phyloP scores from a whole-genome alignment of 2,888 invertebrate genomes.

The Agrotis ipsilon region DNA sequence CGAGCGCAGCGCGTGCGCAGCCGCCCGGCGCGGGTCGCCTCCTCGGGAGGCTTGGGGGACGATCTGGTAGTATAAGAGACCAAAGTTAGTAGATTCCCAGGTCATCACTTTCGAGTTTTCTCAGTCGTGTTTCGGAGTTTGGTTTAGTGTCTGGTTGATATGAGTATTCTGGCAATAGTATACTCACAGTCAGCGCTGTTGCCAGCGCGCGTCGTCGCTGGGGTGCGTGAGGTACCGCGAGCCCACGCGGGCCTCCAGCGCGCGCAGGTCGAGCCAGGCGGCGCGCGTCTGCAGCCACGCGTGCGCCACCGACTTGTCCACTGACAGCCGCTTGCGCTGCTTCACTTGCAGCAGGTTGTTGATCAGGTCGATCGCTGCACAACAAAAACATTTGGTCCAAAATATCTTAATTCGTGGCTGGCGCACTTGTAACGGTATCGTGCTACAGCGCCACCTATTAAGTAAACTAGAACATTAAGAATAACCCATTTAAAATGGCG shows the following conservation, averaged over 20 bases:
- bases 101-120: neutral
- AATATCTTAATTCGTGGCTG: too few species aligned
- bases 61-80: slow-evolving; percentile 62
- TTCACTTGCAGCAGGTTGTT: slow-evolving; percentile 99
- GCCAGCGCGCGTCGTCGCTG: slow-evolving; percentile 76
- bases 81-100: neutral
- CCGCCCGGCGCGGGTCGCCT: slow-evolving; percentile 44
- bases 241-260: slow-evolving; percentile 92
- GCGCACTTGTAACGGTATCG: too few species aligned
- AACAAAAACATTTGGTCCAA: neutral
- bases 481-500: too few species aligned
- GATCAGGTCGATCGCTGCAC: slow-evolving; percentile 98
- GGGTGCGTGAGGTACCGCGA: slow-evolving; percentile 85
- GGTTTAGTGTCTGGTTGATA: too few species aligned
- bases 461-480: too few species aligned
- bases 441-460: too few species aligned
- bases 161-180: neutral
- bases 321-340: slow-evolving; percentile 98
- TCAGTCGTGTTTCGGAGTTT: too few species aligned
- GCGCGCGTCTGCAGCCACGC: slow-evolving; percentile 99
- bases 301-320: slow-evolving; percentile 98
- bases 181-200: slow-evolving; percentile 33
- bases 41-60: slow-evolving; percentile 60
- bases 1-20: slow-evolving; percentile 64
- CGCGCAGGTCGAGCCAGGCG: slow-evolving; percentile 98